Conservation (phyloP, 2,113 vertebrate genomes). For the human (Homo sapiens) region GRCh38 chr1:205120001-205120500, state of each 20-base stretch:
- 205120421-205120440: neutral
- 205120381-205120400: neutral
- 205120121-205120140: neutral
- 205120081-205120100: neutral
- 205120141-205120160: neutral
- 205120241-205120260: neutral
- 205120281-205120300: neutral
- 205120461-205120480: neutral
- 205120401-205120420: neutral
- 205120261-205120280: neutral
- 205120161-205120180: neutral
- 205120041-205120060: neutral
- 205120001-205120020: neutral
- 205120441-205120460: neutral
- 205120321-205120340: constrained; percentile 16
- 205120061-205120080: neutral
- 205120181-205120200: neutral
- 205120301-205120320: neutral
- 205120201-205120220: neutral
- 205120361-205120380: neutral
- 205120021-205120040: neutral
- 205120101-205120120: neutral
- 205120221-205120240: neutral
- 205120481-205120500: neutral
- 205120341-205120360: neutral